These are phyloP conservation scores for Oceanodroma leucorhoa DNA, from an alignment of 2,797 vertebrate species.

Conservation along the genomic window DNA sequence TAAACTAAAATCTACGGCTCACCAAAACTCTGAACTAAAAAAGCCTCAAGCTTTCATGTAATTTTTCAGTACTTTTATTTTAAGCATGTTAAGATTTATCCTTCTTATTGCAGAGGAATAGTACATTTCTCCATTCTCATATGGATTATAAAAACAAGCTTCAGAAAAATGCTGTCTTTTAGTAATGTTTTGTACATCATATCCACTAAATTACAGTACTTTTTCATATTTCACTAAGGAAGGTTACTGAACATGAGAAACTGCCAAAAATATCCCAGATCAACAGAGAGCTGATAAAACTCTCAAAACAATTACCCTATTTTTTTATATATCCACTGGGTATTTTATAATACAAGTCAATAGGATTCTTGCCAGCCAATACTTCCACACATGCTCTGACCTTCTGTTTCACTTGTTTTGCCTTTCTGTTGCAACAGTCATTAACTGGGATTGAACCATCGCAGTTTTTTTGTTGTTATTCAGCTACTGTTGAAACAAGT, in stretches of 20 bases:
- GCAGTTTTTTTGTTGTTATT: background rate
- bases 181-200: background rate
- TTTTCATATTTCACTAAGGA: conserved; percentile 3
- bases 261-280: conserved; percentile 37
- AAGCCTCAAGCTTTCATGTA: background rate
- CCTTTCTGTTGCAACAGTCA: background rate
- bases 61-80: background rate
- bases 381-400: background rate
- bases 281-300: conserved; percentile 47
- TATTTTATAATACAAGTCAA: conserved; percentile 12
- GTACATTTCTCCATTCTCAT: background rate
- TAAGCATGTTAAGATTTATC: background rate
- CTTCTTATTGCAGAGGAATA: background rate
- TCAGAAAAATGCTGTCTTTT: background rate
- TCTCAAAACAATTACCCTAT: conserved; percentile 62
- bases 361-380: conserved; percentile 10
- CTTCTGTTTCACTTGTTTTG: background rate
- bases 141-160: background rate
- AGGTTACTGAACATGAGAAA: conserved; percentile 5
- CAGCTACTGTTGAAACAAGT: background rate
- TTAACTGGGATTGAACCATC: background rate
- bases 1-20: background rate
- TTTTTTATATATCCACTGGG: conserved; percentile 20
- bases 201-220: background rate
- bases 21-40: background rate